Evolutionary conservation across 1,140 invertebrate species (phyloP).

Genomic region (Holotrichia oblita): DNA sequence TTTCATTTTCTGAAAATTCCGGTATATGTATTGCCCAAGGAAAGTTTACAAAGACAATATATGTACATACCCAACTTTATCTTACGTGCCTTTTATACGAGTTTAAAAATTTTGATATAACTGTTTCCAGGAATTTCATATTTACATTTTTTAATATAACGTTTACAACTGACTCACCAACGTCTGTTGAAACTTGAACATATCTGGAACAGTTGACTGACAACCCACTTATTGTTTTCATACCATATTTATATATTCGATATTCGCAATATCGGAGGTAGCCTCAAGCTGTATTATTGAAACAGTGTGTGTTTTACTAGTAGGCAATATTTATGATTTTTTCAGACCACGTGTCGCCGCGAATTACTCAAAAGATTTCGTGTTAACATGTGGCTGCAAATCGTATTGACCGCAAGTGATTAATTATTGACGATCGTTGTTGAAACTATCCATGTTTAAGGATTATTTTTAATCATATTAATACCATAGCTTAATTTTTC

Average conservation of each 20-base stretch:
- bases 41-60: no score
- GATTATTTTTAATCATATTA: no score
- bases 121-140: no score
- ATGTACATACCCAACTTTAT: no score
- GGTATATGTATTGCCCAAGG: no score
- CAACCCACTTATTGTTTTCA: constrained; percentile 6
- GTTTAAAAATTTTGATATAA: no score
- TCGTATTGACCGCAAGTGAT: no score
- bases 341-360: background rate
- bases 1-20: no score
- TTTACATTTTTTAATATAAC: background rate
- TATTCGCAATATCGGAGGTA: background rate
- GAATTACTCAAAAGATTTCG: background rate
- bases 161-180: background rate
- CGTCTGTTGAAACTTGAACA: background rate
- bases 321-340: background rate
- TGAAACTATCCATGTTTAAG: no score
- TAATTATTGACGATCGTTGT: no score
- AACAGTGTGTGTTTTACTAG: background rate
- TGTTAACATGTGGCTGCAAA: background rate
- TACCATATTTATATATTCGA: background rate
- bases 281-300: background rate
- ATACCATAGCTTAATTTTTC: no score
- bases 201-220: background rate
- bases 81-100: no score